Conservation (phyloP, 2,113 vertebrate genomes). For the Sorex fumeus region DNA sequence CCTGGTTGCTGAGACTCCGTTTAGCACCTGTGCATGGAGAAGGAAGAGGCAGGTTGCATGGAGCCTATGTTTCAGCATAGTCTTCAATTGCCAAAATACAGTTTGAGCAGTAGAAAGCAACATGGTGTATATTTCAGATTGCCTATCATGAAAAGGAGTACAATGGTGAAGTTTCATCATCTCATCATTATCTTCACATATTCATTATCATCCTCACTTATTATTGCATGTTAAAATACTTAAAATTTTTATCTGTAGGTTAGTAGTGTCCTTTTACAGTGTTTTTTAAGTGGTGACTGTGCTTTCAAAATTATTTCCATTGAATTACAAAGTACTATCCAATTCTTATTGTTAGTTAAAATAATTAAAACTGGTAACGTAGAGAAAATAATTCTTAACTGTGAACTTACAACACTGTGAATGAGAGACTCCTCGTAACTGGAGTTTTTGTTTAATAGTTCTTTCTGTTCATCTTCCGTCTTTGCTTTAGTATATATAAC, state of each 20-base stretch:
- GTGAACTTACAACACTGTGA: slow-evolving; percentile 81
- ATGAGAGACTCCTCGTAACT: slow-evolving; percentile 70
- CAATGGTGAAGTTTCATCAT: slow-evolving; percentile 70
- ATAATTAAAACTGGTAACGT: slow-evolving; percentile 47
- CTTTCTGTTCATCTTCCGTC: slow-evolving; percentile 54
- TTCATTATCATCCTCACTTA: slow-evolving; percentile 15
- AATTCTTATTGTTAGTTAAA: slow-evolving; percentile 51
- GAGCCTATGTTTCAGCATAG: slow-evolving; percentile 27
- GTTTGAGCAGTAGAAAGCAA: slow-evolving; percentile 61
- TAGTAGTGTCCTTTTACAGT: slow-evolving; percentile 55
- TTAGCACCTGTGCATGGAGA: slow-evolving; percentile 19
- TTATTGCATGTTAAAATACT: slow-evolving; percentile 77
- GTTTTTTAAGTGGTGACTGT: slow-evolving; percentile 75
- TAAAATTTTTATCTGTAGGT: slow-evolving; percentile 65
- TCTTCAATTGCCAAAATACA: slow-evolving; percentile 40
- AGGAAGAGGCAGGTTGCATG: slow-evolving; percentile 55
- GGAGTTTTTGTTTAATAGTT: slow-evolving; percentile 67
- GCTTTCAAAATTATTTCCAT: slow-evolving; percentile 75
- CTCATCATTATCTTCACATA: slow-evolving; percentile 36
- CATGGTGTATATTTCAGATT: slow-evolving; percentile 53
- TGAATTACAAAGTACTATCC: slow-evolving; percentile 63
- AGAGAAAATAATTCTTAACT: slow-evolving; percentile 57
- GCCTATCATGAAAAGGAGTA: slow-evolving; percentile 55
- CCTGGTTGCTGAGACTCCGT: slow-evolving; percentile 73
- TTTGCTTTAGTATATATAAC: slow-evolving; percentile 48